Evolutionary conservation across 2,797 vertebrate species (phyloP), one percentile per base, ranked within the genome.

Genomic region (Sebastes taczanowskii): DNA sequence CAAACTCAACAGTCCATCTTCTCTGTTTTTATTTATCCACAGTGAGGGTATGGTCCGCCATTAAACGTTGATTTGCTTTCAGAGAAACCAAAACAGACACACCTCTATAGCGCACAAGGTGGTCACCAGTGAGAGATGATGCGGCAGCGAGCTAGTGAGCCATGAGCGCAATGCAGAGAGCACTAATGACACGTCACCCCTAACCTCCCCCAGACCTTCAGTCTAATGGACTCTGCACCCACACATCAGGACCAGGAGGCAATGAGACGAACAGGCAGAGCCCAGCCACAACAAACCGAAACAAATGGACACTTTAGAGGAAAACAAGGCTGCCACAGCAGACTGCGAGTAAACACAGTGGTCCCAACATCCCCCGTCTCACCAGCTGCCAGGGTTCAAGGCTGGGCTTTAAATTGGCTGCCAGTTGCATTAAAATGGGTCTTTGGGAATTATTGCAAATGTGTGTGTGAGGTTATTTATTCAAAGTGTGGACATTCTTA

Each of bases 121-220:
- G 67, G 29, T 64, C 74, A n/a, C 23, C 74, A 14, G 68, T 38
- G 73, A 42, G 61, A 66, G 78, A 27, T 58, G 75, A 75, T 63
- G 82, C 34, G 32, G 77, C 62, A 67, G 62, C 22, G 6, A 80
- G 30, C 83, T 49, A 85, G 77, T 81, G 87, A 90, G 71, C 82
- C 80, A 25, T 72, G 65, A 49, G 59, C 5, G 5, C 52, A 20
- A 72, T 78, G 78, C 77, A 83, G 77, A 71, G 76, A 73, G 75
- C 81, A 62, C 83, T 93, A 93, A 93, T 93, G 90, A 87, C 88
- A 85, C 68, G 64, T 89, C 86, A 83, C 84, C 86, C 87, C 73
- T 85, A 68, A 85, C 85, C 90, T 89, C 64, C 78, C 64, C 71
- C 63, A 61, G 63, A 88, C 88, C 87, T 77, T 59, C 75, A 60